These are phyloP conservation scores for Arrhamphus sclerolepis DNA, from an alignment of 2,797 vertebrate species.

Conservation along the genomic window DNA sequence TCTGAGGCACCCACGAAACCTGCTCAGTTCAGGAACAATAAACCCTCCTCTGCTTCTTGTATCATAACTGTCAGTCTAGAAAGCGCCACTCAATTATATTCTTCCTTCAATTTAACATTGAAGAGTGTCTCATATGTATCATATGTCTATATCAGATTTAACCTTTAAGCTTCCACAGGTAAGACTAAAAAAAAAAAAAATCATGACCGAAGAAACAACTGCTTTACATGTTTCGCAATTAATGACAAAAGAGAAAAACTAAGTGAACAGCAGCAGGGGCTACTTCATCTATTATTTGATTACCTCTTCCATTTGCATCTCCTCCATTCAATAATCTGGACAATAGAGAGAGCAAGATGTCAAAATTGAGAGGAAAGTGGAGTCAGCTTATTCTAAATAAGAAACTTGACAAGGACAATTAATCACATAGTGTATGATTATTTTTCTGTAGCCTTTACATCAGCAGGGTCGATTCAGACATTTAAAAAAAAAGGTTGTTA, in stretches of 20 bases:
- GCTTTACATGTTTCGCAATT: slow-evolving; percentile 58
- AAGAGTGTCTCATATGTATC: neutral
- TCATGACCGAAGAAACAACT: slow-evolving; percentile 70
- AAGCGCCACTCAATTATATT: neutral
- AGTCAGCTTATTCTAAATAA: slow-evolving; percentile 34
- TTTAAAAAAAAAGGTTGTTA: too few species aligned
- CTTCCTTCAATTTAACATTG: neutral
- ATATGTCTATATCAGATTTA: neutral
- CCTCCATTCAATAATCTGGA: slow-evolving; percentile 50
- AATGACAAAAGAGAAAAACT: slow-evolving; percentile 8
- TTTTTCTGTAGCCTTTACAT: slow-evolving; percentile 10
- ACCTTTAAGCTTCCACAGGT: neutral
- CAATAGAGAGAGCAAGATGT: slow-evolving; percentile 10
- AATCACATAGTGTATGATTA: slow-evolving; percentile 26
- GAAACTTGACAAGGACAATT: slow-evolving; percentile 32
- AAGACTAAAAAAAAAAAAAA: neutral
- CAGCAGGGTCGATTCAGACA: slow-evolving; percentile 4
- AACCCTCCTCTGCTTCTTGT: slow-evolving; percentile 3
- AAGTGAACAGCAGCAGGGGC: slow-evolving; percentile 58
- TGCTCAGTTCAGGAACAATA: slow-evolving; percentile 11
- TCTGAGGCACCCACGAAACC: slow-evolving; percentile 28
- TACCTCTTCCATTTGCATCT: slow-evolving; percentile 72
- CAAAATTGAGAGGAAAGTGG: slow-evolving; percentile 18
- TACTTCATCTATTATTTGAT: slow-evolving; percentile 70
- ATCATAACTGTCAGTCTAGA: neutral